These are phyloP conservation scores for Oreotrochilus melanogaster DNA, from an alignment of 2,113 vertebrate species.

Conservation along the genomic window DNA sequence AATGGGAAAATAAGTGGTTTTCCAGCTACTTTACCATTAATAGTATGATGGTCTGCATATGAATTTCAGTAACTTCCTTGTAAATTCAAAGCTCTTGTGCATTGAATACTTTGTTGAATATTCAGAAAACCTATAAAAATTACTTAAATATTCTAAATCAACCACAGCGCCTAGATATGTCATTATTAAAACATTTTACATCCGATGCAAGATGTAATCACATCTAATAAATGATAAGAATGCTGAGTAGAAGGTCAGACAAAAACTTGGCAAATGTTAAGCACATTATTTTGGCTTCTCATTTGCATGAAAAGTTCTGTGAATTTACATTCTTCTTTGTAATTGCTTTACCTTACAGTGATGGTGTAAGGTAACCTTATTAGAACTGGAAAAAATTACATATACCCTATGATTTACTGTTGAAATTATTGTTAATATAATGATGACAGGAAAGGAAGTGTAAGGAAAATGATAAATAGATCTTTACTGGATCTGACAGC, in stretches of 20 bases:
- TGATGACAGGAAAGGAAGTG: background rate
- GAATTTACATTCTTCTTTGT: background rate
- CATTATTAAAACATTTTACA: conserved; percentile 43
- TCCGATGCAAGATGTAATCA: background rate
- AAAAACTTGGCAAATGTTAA: conserved; percentile 14
- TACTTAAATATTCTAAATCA: background rate
- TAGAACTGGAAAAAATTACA: background rate
- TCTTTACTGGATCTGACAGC: background rate
- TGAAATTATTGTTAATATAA: background rate
- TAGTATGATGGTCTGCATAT: background rate
- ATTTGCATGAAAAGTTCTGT: background rate
- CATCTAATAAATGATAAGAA: background rate
- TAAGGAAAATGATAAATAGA: background rate
- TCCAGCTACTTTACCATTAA: background rate
- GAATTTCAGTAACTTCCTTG: background rate
- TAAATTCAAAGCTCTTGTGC: background rate
- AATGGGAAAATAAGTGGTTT: background rate
- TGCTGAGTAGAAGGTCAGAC: conserved; percentile 37
- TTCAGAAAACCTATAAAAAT: background rate
- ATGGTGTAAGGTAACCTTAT: background rate
- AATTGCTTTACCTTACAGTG: background rate
- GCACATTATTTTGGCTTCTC: background rate
- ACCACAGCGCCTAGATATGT: background rate
- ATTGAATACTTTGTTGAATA: background rate
- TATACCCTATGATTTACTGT: background rate